These are phyloP conservation scores for Ammospiza caudacuta DNA, from an alignment of 2,113 vertebrate species.

Conservation along the genomic window DNA sequence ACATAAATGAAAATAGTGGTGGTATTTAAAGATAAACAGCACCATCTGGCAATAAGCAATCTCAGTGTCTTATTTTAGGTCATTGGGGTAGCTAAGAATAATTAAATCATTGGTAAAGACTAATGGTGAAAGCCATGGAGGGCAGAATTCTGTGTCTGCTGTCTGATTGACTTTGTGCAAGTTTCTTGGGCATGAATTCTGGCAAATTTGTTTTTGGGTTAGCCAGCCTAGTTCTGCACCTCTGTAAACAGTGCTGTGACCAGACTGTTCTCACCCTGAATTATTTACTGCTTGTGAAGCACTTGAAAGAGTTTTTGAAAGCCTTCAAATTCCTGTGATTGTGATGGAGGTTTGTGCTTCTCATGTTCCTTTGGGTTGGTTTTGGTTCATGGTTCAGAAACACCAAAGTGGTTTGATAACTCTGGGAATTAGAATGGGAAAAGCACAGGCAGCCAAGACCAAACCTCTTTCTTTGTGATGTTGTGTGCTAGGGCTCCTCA, in stretches of 20 bases:
- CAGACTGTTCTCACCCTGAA: neutral
- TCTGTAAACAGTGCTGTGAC: neutral
- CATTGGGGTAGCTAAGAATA: neutral
- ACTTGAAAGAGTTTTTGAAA: neutral
- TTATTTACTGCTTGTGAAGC: neutral
- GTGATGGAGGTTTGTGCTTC: neutral
- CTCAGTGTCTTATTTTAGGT: neutral
- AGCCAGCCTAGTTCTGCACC: neutral
- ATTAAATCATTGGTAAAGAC: neutral
- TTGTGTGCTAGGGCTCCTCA: neutral
- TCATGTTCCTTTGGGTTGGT: neutral
- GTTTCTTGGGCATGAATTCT: neutral
- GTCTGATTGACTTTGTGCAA: neutral
- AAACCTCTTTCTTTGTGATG: neutral
- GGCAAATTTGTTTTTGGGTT: neutral
- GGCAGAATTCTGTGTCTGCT: neutral
- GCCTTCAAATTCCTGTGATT: neutral
- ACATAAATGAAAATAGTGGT: neutral
- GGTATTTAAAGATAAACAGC: constrained; percentile 1
- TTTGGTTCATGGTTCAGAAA: neutral
- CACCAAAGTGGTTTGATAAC: neutral
- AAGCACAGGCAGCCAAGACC: neutral
- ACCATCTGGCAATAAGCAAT: neutral
- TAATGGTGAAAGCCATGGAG: neutral
- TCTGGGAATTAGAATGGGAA: neutral